A percentile compares a stretch with the other conserved stretches of the same genome.
phyloP scores from a whole-genome alignment of 2,113 vertebrate species.

The Upupa epops region DNA sequence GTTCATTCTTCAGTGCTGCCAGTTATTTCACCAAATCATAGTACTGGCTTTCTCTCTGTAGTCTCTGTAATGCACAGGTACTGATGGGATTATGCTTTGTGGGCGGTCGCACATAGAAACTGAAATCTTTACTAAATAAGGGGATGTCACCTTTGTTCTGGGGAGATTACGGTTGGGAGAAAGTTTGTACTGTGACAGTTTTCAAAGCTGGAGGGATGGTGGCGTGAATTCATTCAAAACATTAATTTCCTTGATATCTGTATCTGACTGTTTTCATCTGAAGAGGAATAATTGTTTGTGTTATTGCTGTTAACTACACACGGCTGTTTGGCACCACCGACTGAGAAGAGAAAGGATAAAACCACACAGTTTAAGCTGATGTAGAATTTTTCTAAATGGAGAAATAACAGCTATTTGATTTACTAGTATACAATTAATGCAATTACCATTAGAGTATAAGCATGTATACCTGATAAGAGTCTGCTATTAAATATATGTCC shows the following conservation, averaged over 20 bases:
- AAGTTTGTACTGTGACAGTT: constrained; percentile 14
- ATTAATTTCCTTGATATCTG: not conserved
- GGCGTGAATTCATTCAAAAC: not conserved
- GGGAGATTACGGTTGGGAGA: not conserved
- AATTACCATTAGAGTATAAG: too few species aligned
- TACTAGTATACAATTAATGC: not conserved
- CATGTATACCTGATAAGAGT: too few species aligned
- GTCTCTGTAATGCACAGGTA: not conserved
- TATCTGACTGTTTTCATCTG: not conserved
- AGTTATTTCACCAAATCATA: constrained; percentile 48
- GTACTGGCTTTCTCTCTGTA: constrained; percentile 14
- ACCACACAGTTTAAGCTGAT: not conserved
- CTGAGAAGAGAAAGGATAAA: not conserved
- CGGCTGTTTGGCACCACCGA: not conserved
- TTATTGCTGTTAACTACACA: not conserved
- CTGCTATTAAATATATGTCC: too few species aligned
- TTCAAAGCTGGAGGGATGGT: not conserved
- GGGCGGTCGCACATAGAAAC: not conserved
- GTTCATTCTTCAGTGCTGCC: constrained; percentile 19
- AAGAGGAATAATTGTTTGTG: not conserved
- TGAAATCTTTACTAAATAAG: constrained; percentile 16
- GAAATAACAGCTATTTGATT: not conserved
- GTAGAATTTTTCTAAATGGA: not conserved
- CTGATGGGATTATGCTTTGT: constrained; percentile 23
- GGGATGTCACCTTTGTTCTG: not conserved